Percentiles rank a stretch among this genome's conserved stretches.
phyloP scores from a whole-genome alignment of 1,140 invertebrate species.

The Drosophila prosaltans region DNA sequence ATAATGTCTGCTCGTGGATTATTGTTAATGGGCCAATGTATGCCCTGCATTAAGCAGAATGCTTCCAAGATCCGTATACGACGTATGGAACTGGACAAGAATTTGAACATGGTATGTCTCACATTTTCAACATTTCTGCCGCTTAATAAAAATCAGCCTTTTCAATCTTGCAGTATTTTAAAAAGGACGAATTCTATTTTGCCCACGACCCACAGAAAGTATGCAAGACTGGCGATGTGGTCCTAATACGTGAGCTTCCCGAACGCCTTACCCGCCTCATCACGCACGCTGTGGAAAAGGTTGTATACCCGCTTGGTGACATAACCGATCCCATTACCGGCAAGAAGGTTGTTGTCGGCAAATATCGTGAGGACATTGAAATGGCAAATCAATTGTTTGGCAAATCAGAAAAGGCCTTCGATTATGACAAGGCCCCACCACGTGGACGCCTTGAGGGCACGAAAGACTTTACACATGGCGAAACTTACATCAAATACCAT shows the following conservation, averaged over 20 bases:
- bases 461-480: slow-evolving; percentile 91
- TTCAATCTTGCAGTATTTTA: slow-evolving; percentile 88
- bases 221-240: slow-evolving; percentile 92
- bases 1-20: slow-evolving; percentile 61
- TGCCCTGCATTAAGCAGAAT: slow-evolving; percentile 89
- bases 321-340: slow-evolving; percentile 92
- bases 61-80: slow-evolving; percentile 90
- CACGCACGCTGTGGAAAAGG: slow-evolving; percentile 90
- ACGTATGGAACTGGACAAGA: slow-evolving; percentile 87
- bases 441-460: slow-evolving; percentile 92
- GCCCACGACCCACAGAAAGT: slow-evolving; percentile 90
- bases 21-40: slow-evolving; percentile 88
- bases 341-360: slow-evolving; percentile 88
- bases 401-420: slow-evolving; percentile 87
- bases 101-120: slow-evolving; percentile 71
- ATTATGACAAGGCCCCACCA: slow-evolving; percentile 90
- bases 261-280: slow-evolving; percentile 89
- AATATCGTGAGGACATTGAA: slow-evolving; percentile 90
- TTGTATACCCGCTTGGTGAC: slow-evolving; percentile 92
- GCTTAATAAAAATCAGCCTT: background rate
- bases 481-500: slow-evolving; percentile 90
- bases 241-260: slow-evolving; percentile 89
- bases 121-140: background rate
- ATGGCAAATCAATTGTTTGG: slow-evolving; percentile 88
- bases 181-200: slow-evolving; percentile 87